Percentiles rank a stretch among this genome's conserved stretches.
phyloP scores from a whole-genome alignment of 1,140 invertebrate genomes.

The Temnothorax longispinosus region DNA sequence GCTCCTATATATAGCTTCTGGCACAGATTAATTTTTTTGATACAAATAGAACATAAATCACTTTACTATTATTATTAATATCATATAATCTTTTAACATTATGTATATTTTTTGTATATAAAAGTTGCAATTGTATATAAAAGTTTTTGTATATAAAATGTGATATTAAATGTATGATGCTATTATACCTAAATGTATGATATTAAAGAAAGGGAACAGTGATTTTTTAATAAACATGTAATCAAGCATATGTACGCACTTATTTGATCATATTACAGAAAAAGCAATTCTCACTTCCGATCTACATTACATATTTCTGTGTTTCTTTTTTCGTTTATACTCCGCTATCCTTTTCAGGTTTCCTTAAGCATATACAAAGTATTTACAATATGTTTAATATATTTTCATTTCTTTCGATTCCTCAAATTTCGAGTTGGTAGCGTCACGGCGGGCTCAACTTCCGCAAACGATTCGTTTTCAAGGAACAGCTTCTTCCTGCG shows the following conservation, averaged over 20 bases:
- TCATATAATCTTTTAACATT: neutral
- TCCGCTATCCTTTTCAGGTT: neutral
- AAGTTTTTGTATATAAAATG: neutral
- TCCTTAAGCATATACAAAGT: neutral
- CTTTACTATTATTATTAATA: neutral
- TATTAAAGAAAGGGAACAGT: neutral
- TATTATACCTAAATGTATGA: too few relatives aligned
- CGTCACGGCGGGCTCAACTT: conserved; percentile 66
- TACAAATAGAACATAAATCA: neutral
- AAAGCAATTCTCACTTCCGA: neutral
- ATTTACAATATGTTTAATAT: conserved; percentile 28
- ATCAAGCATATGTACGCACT: neutral
- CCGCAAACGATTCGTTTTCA: conserved; percentile 63
- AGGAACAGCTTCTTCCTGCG: conserved; percentile 77
- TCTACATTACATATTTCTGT: neutral
- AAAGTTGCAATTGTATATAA: neutral
- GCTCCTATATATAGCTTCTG: too few relatives aligned
- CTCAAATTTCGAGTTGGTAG: conserved; percentile 69
- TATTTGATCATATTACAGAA: conserved; percentile 6
- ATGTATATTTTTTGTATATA: neutral
- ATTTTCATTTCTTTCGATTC: conserved; percentile 70
- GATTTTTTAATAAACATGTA: neutral
- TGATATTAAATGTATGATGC: too few relatives aligned
- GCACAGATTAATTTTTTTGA: neutral
- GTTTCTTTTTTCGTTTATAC: neutral